Conservation (phyloP, 2,888 invertebrate species). For the Cryptophagus acutangulus region DNA sequence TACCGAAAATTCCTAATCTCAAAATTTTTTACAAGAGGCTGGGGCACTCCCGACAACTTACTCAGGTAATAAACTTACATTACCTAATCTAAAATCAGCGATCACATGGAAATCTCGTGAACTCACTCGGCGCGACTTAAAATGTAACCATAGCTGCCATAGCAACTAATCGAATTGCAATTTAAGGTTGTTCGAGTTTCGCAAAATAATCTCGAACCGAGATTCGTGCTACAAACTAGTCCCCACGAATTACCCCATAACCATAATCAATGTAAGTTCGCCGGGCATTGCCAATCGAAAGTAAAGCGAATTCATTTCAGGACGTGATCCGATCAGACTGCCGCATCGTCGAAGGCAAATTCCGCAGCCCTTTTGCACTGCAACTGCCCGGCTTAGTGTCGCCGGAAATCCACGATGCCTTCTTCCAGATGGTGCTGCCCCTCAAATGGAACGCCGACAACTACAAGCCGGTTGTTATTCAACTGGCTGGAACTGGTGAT, state of each 20-base stretch:
- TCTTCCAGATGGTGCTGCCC: constrained; percentile 81
- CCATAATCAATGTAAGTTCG: constrained; percentile 71
- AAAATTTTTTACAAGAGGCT: constrained; percentile 92
- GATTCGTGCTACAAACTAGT: constrained; percentile 78
- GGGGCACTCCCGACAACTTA: constrained; percentile 91
- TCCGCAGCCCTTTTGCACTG: constrained; percentile 75
- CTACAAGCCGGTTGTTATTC: constrained; percentile 82
- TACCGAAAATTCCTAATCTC: constrained; percentile 83
- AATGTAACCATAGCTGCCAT: too few relatives aligned
- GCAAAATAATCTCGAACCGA: constrained; percentile 80
- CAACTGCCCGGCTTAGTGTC: constrained; percentile 85
- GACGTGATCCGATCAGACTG: constrained; percentile 71
- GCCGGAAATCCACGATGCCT: constrained; percentile 72
- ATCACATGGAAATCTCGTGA: too few relatives aligned
- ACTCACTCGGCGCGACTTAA: too few relatives aligned
- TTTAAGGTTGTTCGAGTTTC: constrained; percentile 89
- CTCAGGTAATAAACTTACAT: constrained; percentile 54
- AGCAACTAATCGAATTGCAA: too few relatives aligned
- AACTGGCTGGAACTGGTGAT: constrained; percentile 96
- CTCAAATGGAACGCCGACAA: constrained; percentile 65
- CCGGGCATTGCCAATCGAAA: background rate
- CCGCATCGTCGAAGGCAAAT: constrained; percentile 79
- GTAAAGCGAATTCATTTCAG: constrained; percentile 44
- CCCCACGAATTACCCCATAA: constrained; percentile 76
- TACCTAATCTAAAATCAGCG: constrained; percentile 8